Base-by-base conservation (phyloP, 2,888 invertebrate species). In the Pherbina coryleti region DNA sequence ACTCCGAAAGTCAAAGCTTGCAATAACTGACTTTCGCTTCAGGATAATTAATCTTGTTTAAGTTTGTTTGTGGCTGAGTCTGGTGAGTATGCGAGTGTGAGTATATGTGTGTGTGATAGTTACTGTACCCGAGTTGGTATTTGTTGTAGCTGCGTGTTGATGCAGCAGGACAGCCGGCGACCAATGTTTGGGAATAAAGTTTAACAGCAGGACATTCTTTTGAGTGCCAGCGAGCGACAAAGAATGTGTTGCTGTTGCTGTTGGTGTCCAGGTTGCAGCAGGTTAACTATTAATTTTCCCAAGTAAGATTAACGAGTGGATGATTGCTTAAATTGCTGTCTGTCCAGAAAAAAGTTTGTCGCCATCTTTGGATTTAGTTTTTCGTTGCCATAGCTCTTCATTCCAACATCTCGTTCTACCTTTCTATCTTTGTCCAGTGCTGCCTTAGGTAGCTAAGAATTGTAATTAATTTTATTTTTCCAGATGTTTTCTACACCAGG, bases 271-370 rank as follows among this genome's bases (percentile, higher is more conserved):
- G 37, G 28, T 60, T 37, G 62, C 80, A 71, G 82, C 84, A 85
- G 84, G 85, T 86, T 84, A 84, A 86, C 86, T 85, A 86, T 86
- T 87, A 87, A 86, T 87, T 85, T 87, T 84, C 82, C 83, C 84
- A 84, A 86, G 79, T 84, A 84, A 87, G 84, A 85, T 87, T 87
- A 87, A 86, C 87, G 86, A 87, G 84, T 87, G 83, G 86, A 85
- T 85, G 87, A 86, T 85, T 86, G 86, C 87, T 64, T 84, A 85
- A 86, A 86, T 86, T 85, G 83, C 84, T 19, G 37, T 22, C 67
- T 14, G 14, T 69, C 17, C 51, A 17, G 69, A 51, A 69, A 51
- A 49, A 69, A 69, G 69, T 51, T 51, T 69, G 69, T 69, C 69
- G 25, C 69, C 49, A 49, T 17, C 17, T 51, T 51, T 69, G n/a